A percentile compares a stretch with the other conserved stretches of the same genome.
phyloP scores from a whole-genome alignment of 2,797 vertebrate genomes.

The Nyctibius grandis region DNA sequence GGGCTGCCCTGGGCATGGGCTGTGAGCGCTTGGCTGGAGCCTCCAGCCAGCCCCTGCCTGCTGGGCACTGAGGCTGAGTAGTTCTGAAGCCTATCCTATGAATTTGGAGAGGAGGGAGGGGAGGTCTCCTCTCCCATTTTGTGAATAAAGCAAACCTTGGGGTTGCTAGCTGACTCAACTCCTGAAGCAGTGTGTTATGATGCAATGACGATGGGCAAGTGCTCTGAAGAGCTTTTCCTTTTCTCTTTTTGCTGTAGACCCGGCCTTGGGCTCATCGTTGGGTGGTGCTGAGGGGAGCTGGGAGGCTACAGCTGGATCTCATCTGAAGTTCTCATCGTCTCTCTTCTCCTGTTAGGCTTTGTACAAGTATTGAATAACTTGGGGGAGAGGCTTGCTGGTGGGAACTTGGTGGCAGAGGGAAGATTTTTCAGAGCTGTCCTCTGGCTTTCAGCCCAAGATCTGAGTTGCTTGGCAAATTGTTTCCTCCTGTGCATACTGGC shows the following conservation, averaged over 20 bases:
- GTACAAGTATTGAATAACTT: neutral
- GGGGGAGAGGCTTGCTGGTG: conserved; percentile 4
- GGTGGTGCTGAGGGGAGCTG: neutral
- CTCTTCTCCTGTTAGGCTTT: neutral
- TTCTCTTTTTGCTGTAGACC: neutral
- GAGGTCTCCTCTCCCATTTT: neutral
- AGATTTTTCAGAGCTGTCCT: conserved; percentile 23
- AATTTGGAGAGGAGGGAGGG: neutral
- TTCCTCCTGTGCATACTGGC: neutral
- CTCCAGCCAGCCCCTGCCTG: neutral
- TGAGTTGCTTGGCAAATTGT: conserved; percentile 5
- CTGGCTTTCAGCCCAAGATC: conserved; percentile 28
- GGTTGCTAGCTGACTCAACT: neutral
- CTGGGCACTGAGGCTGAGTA: neutral
- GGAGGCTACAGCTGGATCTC: conserved; percentile 9
- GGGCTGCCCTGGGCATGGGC: neutral
- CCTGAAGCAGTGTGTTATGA: neutral
- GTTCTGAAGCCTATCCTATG: neutral
- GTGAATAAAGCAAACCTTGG: neutral
- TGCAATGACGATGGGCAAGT: neutral
- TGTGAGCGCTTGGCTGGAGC: neutral
- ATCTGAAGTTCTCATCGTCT: neutral
- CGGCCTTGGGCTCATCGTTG: rapidly evolving
- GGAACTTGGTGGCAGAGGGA: neutral
- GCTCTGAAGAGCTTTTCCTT: neutral